Percentiles rank a stretch among this genome's conserved stretches.
Conservation (phyloP, 2,888 invertebrate species). For the Venustoraphidia nigricollis region DNA sequence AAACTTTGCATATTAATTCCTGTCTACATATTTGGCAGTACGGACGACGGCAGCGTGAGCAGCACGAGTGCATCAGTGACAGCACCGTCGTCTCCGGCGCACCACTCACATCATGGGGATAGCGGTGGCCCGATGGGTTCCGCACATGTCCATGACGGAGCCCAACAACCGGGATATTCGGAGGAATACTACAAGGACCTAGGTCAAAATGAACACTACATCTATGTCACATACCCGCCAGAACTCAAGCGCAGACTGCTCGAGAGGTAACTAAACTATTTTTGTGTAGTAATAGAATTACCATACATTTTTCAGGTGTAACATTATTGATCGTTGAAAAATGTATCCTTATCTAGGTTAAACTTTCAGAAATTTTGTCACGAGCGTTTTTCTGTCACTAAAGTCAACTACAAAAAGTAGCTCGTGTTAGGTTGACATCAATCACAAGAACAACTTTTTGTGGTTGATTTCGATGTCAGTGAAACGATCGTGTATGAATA, state of each 20-base stretch:
- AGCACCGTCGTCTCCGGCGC: slow-evolving; percentile 48
- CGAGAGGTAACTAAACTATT: slow-evolving; percentile 45
- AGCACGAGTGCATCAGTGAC: slow-evolving; percentile 51
- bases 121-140: slow-evolving; percentile 13
- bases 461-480: no score
- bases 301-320: no score
- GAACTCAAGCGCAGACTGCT: slow-evolving; percentile 69
- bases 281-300: slow-evolving; percentile 16
- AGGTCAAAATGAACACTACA: slow-evolving; percentile 61
- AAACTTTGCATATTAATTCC: no score
- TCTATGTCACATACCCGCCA: slow-evolving; percentile 77
- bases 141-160: slow-evolving; percentile 17
- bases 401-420: no score
- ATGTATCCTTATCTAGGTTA: no score
- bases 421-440: no score
- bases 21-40: slow-evolving; percentile 29
- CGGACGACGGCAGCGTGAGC: slow-evolving; percentile 51
- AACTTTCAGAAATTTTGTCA: not conserved
- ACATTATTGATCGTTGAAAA: no score
- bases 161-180: slow-evolving; percentile 24
- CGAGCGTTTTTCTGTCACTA: slow-evolving; percentile 1
- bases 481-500: no score
- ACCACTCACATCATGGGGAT: slow-evolving; percentile 32
- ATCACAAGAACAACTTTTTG: no score
- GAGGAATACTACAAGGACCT: slow-evolving; percentile 35